Conservation (phyloP, 2,888 invertebrate genomes). For the Tetragnatha montana region DNA sequence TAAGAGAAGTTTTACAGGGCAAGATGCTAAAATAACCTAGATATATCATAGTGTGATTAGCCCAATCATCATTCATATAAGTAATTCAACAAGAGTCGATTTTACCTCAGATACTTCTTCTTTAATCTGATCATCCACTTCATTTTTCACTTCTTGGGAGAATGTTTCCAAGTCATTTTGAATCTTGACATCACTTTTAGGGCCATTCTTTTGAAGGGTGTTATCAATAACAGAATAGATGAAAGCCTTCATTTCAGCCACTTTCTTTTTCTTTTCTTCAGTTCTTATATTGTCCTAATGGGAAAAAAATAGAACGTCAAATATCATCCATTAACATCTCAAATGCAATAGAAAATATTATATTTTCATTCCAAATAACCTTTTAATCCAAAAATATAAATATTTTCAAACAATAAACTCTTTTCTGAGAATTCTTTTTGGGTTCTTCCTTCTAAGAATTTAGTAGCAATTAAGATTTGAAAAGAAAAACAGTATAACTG, state of each 20-base stretch:
- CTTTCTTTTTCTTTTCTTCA: conserved; percentile 50
- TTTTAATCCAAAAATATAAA: not conserved
- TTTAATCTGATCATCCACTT: conserved; percentile 39
- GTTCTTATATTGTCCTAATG: conserved; percentile 49
- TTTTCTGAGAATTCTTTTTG: not conserved
- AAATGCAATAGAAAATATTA: not conserved
- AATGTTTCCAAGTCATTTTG: conserved; percentile 49
- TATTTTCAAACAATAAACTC: not conserved
- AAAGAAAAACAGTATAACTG: too few relatives aligned
- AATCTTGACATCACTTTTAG: conserved; percentile 48
- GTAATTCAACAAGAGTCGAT: not conserved
- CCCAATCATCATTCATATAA: too few relatives aligned
- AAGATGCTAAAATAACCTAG: too few relatives aligned
- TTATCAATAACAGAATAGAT: conserved; percentile 34
- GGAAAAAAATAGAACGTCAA: too few relatives aligned
- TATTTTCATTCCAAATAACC: not conserved
- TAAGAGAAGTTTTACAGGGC: too few relatives aligned
- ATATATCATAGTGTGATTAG: not conserved
- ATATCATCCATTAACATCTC: not conserved
- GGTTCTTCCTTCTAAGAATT: too few relatives aligned
- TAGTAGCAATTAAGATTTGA: too few relatives aligned
- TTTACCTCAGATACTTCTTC: conserved; percentile 32
- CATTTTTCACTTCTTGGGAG: conserved; percentile 50
- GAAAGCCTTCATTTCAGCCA: conserved; percentile 47
- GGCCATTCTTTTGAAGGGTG: conserved; percentile 36